Percentiles rank a stretch among this genome's conserved stretches.
These are phyloP conservation scores for Calameuta filiformis DNA, from an alignment of 2,888 invertebrate genomes.

Conservation along the genomic window DNA sequence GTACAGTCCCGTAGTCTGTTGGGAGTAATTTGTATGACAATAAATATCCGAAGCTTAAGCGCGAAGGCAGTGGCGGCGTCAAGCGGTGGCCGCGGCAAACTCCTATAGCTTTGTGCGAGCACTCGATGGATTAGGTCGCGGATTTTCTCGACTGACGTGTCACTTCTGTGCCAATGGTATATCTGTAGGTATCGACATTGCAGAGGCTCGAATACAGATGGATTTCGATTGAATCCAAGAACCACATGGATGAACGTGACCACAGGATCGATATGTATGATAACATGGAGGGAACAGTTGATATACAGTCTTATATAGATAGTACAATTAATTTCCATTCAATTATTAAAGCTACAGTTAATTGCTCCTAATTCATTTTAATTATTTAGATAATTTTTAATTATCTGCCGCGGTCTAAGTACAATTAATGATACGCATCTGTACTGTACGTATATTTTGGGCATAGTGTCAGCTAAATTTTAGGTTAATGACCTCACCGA, in stretches of 20 bases:
- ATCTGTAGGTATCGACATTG: background rate
- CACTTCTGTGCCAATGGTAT: background rate
- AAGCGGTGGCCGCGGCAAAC: constrained; percentile 37
- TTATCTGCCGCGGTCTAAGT: background rate
- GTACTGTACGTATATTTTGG: background rate
- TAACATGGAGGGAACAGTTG: background rate
- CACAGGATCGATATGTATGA: background rate
- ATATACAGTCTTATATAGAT: background rate
- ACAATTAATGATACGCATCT: background rate
- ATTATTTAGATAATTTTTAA: background rate
- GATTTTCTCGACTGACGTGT: constrained; percentile 18
- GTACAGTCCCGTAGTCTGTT: constrained; percentile 21
- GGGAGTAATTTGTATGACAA: constrained; percentile 41
- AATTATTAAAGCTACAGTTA: background rate
- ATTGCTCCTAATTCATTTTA: too few species aligned
- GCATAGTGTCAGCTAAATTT: background rate
- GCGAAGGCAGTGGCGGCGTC: constrained; percentile 44
- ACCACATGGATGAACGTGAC: background rate
- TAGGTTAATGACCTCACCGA: background rate
- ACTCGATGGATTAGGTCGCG: constrained; percentile 42
- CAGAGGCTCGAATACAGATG: background rate
- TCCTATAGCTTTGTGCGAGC: constrained; percentile 34
- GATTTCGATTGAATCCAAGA: background rate
- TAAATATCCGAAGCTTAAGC: constrained; percentile 34
- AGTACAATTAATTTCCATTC: background rate